Evolutionary conservation across 2,888 invertebrate genomes (phyloP).

Genomic region (Calephelis perditalis): DNA sequence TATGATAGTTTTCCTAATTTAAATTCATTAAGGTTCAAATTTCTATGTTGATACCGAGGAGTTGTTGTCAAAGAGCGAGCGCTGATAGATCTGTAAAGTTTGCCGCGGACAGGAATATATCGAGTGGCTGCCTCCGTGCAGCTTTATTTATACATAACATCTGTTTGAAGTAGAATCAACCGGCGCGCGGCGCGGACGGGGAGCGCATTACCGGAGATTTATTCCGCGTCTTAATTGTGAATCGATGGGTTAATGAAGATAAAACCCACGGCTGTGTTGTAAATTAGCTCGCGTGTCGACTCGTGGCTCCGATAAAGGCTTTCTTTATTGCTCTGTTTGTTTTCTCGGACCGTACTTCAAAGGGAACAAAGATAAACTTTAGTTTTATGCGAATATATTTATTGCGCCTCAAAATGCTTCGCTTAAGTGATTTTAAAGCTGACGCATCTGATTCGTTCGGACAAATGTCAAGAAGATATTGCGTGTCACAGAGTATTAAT

Average conservation of each 20-base stretch:
- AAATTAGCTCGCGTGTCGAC: conserved; percentile 79
- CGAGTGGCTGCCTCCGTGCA: conserved; percentile 76
- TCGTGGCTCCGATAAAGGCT: conserved; percentile 74
- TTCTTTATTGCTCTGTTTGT: conserved; percentile 78
- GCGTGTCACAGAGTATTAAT: conserved; percentile 56
- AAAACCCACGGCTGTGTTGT: conserved; percentile 77
- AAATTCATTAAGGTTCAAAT: conserved; percentile 46
- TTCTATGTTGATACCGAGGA: conserved; percentile 38
- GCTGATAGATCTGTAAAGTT: conserved; percentile 76
- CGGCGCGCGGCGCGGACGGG: conserved; percentile 70
- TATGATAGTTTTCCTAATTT: background rate
- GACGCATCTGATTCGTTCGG: conserved; percentile 38
- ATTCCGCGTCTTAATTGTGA: conserved; percentile 78
- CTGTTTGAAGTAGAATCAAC: conserved; percentile 77
- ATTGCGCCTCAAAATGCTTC: conserved; percentile 47
- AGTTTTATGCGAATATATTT: conserved; percentile 72
- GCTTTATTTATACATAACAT: conserved; percentile 78
- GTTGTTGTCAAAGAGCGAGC: conserved; percentile 52
- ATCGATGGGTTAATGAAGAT: conserved; percentile 79
- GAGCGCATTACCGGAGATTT: conserved; percentile 76
- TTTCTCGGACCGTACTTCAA: conserved; percentile 75
- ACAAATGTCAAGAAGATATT: conserved; percentile 48
- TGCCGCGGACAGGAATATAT: conserved; percentile 78
- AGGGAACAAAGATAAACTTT: conserved; percentile 70
- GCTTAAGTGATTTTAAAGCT: conserved; percentile 35